Conservation (phyloP, 2,797 vertebrate genomes). For the Lutjanus campechanus region DNA sequence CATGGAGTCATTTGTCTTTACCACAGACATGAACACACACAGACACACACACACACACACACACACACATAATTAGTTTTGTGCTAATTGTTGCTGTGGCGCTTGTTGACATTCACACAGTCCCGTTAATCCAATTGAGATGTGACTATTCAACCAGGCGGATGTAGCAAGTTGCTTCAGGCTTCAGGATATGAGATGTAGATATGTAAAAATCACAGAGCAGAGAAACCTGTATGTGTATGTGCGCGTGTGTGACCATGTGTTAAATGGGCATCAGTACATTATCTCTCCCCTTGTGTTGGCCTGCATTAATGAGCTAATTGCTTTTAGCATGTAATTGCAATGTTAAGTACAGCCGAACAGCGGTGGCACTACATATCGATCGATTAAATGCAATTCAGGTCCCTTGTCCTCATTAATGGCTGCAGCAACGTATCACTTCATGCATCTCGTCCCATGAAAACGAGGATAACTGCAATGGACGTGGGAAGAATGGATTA, state of each 20-base stretch:
- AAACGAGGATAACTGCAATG: slow-evolving; percentile 18
- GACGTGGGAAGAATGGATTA: slow-evolving; percentile 20
- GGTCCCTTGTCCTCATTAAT: slow-evolving; percentile 50
- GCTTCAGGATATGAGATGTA: slow-evolving; percentile 49
- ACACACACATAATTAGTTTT: slow-evolving; percentile 15
- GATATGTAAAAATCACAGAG: slow-evolving; percentile 46
- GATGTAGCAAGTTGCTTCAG: slow-evolving; percentile 23
- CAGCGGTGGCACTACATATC: slow-evolving; percentile 16
- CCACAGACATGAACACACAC: background rate
- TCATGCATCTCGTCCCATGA: slow-evolving; percentile 36
- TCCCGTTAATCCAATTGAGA: slow-evolving; percentile 50
- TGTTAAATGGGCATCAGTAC: slow-evolving; percentile 44
- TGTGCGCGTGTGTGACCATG: slow-evolving; percentile 10
- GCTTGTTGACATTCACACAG: slow-evolving; percentile 58
- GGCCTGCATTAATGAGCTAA: slow-evolving; percentile 60
- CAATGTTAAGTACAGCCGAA: slow-evolving; percentile 52
- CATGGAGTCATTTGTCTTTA: slow-evolving; percentile 12
- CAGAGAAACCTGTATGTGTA: background rate
- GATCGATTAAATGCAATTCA: slow-evolving; percentile 57
- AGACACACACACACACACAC: background rate
- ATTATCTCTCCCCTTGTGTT: slow-evolving; percentile 44
- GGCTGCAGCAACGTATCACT: slow-evolving; percentile 25
- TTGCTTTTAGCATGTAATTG: slow-evolving; percentile 64
- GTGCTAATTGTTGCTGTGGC: slow-evolving; percentile 44
- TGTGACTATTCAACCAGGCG: slow-evolving; percentile 35